Percentiles rank a stretch among this genome's conserved stretches.
phyloP scores from a whole-genome alignment of 2,113 vertebrate genomes.

The Phoenicopterus ruber region DNA sequence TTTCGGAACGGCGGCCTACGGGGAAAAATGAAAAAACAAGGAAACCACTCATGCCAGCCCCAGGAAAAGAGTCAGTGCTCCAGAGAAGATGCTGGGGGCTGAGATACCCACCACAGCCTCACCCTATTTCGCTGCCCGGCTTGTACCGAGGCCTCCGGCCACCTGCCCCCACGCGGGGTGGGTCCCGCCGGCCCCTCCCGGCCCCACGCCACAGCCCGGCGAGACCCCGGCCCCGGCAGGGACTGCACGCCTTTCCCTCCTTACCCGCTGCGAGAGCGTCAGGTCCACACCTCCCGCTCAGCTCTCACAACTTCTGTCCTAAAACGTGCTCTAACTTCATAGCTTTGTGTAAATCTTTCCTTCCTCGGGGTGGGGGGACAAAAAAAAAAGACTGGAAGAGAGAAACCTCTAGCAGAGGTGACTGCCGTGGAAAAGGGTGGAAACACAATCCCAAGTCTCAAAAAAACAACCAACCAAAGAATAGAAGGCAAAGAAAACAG shows the following conservation, averaged over 20 bases:
- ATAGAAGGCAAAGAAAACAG: neutral
- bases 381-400: neutral
- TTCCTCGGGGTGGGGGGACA: too few relatives aligned
- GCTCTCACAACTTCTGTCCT: neutral
- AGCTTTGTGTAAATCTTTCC: neutral
- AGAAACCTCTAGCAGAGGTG: neutral
- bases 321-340: neutral
- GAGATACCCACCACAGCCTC: neutral
- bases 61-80: neutral
- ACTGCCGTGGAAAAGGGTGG: neutral
- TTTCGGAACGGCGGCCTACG: neutral
- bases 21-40: neutral
- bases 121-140: rapidly evolving
- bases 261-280: neutral
- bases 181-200: rapidly evolving
- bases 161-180: neutral
- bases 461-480: neutral
- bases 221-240: rapidly evolving
- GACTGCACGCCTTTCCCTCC: neutral
- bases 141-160: rapidly evolving
- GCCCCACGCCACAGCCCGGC: neutral
- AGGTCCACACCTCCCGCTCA: neutral
- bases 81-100: neutral
- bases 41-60: neutral
- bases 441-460: neutral